These are phyloP conservation scores for Cepphus grylle DNA, from an alignment of 2,113 vertebrate genomes.

Conservation along the genomic window DNA sequence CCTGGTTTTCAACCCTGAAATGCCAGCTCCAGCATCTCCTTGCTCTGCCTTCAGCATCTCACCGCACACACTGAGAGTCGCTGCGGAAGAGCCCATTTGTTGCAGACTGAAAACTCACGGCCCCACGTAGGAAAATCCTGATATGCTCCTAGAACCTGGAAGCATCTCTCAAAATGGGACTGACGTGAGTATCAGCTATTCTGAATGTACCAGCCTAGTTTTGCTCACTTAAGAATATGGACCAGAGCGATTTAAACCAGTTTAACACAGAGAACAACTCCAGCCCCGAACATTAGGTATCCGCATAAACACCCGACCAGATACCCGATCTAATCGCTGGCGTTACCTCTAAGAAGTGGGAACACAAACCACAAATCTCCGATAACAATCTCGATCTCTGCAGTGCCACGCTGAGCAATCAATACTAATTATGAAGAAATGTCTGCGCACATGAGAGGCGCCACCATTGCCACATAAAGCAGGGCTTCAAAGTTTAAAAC, in stretches of 20 bases:
- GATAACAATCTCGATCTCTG: not conserved
- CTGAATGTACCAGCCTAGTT: not conserved
- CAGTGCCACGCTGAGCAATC: not conserved
- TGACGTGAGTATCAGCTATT: not conserved
- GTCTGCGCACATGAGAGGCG: not conserved
- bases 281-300: not conserved
- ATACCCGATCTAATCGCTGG: not conserved
- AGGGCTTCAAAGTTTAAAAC: slow-evolving; percentile 42
- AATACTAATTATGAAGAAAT: slow-evolving; percentile 29
- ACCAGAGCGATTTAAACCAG: not conserved
- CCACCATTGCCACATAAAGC: slow-evolving; percentile 21
- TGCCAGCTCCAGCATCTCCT: not conserved
- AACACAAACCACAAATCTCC: not conserved
- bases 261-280: not conserved
- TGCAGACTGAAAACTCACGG: not conserved
- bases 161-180: not conserved
- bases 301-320: not conserved
- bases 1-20: not conserved
- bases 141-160: not conserved
- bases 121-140: not conserved
- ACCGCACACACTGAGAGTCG: fast-evolving
- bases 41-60: not conserved
- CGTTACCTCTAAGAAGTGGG: not conserved
- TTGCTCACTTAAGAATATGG: not conserved
- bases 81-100: not conserved